Conservation (phyloP, 37 sponge, comb jelly and placozoan genomes). For the Spongilla lacustris region DNA sequence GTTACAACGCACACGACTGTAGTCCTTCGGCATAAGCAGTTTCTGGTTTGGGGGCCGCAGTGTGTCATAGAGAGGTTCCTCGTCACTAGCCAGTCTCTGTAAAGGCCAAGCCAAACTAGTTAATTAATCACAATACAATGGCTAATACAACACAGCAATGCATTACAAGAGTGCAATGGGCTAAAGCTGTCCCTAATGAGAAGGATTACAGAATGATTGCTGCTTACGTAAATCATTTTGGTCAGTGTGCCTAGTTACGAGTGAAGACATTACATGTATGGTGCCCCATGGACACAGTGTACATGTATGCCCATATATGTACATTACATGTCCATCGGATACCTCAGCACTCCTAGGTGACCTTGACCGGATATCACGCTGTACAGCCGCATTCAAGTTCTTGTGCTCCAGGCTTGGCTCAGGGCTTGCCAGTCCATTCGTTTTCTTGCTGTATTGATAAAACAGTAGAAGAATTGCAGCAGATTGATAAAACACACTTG, state of each 20-base stretch:
- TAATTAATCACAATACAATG: background rate
- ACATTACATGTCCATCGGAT: background rate
- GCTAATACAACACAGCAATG: no score
- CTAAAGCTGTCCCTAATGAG: no score
- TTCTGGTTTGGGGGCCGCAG: constrained; percentile 1
- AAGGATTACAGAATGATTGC: no score
- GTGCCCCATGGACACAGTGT: background rate
- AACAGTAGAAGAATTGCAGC: background rate
- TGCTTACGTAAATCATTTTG: no score
- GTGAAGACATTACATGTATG: no score
- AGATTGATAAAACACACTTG: background rate
- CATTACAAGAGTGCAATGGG: no score
- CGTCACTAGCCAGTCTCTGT: constrained; percentile 13
- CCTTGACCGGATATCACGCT: background rate
- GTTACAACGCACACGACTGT: background rate
- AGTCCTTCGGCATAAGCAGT: background rate
- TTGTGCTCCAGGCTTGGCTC: background rate
- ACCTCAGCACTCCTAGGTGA: background rate
- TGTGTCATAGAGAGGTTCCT: constrained; percentile 50
- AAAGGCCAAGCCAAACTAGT: background rate
- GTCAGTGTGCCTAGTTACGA: no score
- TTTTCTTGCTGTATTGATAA: background rate
- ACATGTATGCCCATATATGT: background rate
- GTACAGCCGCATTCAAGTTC: background rate
- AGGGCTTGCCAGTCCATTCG: constrained; percentile 18